Percentiles rank a stretch among this genome's conserved stretches.
phyloP scores from a whole-genome alignment of 2,113 vertebrate genomes.

The Albula glossodonta region DNA sequence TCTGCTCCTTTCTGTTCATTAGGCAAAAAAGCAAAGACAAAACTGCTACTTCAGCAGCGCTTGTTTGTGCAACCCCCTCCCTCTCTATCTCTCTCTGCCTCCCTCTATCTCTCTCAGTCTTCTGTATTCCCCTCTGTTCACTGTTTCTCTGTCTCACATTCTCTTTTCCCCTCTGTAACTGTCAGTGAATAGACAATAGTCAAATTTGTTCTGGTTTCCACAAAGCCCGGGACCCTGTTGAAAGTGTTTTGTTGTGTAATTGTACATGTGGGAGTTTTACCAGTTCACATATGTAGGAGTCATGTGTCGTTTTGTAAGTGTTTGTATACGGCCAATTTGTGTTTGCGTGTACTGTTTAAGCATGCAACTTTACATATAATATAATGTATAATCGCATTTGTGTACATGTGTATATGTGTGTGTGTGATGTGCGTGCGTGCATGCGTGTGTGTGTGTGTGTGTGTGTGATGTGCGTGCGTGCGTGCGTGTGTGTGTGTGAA shows the following conservation, averaged over 20 bases:
- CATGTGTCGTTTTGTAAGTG: conserved; percentile 1
- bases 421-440: not conserved
- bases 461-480: not conserved
- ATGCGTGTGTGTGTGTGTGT: not conserved
- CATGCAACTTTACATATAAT: too few species aligned
- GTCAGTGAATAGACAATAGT: not conserved
- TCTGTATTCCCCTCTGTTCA: not conserved
- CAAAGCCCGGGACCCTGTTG: not conserved
- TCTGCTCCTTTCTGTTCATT: conserved; percentile 7
- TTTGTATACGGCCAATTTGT: not conserved
- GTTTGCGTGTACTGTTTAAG: not conserved
- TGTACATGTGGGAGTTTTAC: not conserved
- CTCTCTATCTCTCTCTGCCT: conserved; percentile 24
- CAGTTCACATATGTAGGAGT: not conserved
- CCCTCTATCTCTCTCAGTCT: conserved; percentile 1
- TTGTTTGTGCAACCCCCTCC: conserved; percentile 35
- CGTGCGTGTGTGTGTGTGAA: not conserved
- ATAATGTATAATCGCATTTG: too few species aligned
- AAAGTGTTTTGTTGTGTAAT: not conserved
- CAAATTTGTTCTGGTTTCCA: conserved; percentile 7
- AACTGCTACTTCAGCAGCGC: conserved; percentile 41
- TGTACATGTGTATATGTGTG: not conserved
- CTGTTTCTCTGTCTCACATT: not conserved
- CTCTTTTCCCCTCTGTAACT: conserved; percentile 11
- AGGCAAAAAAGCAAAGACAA: conserved; percentile 38